A percentile compares a stretch with the other conserved stretches of the same genome.
phyloP scores from a whole-genome alignment of 2,888 invertebrate species.

The Conus canariensis region DNA sequence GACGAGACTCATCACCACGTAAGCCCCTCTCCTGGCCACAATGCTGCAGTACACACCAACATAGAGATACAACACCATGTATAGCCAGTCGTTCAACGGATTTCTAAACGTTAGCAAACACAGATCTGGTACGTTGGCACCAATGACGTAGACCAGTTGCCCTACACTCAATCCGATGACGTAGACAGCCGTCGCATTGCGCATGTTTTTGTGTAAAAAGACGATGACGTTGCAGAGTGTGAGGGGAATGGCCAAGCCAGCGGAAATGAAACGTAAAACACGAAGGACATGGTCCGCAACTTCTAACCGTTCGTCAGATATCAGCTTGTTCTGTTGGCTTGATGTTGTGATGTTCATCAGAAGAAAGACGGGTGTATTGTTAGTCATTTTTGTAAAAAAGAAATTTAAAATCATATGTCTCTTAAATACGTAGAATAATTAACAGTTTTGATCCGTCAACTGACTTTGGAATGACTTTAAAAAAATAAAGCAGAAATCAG shows the following conservation, averaged over 20 bases:
- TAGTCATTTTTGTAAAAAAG: neutral
- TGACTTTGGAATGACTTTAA: no score
- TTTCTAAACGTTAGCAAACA: neutral
- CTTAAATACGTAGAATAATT: no score
- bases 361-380: neutral
- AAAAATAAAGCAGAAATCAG: no score
- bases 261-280: neutral
- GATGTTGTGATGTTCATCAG: neutral
- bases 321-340: neutral
- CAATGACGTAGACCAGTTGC: slow-evolving; percentile 13
- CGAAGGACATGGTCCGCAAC: neutral
- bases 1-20: slow-evolving; percentile 19
- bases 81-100: neutral
- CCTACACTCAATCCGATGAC: slow-evolving; percentile 17
- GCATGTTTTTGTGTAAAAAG: slow-evolving; percentile 29
- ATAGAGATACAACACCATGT: neutral
- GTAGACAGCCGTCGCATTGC: slow-evolving; percentile 28
- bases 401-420: no score
- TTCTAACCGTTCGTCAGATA: neutral
- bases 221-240: slow-evolving; percentile 25
- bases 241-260: slow-evolving; percentile 4
- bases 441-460: no score
- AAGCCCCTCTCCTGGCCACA: neutral
- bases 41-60: neutral
- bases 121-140: neutral